A percentile compares a stretch with the other conserved stretches of the same genome.
Evolutionary conservation across 2,113 vertebrate species (phyloP).

Genomic region (Gadus chalcogrammus): DNA sequence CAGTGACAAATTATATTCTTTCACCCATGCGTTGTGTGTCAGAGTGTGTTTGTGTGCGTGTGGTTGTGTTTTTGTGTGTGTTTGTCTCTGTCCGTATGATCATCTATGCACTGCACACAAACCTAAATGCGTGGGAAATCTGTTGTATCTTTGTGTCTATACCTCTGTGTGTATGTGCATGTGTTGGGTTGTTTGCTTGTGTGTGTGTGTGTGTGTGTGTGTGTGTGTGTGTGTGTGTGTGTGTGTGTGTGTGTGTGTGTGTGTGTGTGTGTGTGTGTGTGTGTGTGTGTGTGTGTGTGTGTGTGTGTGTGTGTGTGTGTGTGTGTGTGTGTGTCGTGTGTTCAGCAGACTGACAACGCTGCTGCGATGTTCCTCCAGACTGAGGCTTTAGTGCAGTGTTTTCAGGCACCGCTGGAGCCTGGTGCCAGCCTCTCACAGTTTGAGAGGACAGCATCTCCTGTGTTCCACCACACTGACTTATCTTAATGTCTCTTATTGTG

Average conservation of each 20-base stretch:
- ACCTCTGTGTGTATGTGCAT: background rate
- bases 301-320: too few species aligned
- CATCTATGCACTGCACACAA: background rate
- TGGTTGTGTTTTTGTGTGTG: constrained; percentile 10
- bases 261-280: too few species aligned
- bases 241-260: too few species aligned
- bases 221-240: constrained; percentile 46
- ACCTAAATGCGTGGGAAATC: too few species aligned
- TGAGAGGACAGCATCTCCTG: too few species aligned
- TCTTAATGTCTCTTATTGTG: too few species aligned
- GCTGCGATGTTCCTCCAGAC: constrained; percentile 52
- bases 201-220: constrained; percentile 23
- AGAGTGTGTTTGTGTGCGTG: background rate
- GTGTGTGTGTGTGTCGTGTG: too few species aligned
- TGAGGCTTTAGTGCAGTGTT: constrained; percentile 61
- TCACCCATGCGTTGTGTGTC: constrained; percentile 10
- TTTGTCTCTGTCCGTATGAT: background rate
- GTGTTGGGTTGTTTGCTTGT: background rate
- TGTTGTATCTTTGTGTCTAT: too few species aligned
- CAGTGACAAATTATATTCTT: background rate
- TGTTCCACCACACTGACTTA: background rate
- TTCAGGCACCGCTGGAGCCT: constrained; percentile 66
- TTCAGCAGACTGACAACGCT: too few species aligned
- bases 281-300: too few species aligned
- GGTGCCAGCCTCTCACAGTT: background rate